Percentiles rank a stretch among this genome's conserved stretches.
Conservation (phyloP, 1,140 invertebrate species). For the Adelges cooleyi region DNA sequence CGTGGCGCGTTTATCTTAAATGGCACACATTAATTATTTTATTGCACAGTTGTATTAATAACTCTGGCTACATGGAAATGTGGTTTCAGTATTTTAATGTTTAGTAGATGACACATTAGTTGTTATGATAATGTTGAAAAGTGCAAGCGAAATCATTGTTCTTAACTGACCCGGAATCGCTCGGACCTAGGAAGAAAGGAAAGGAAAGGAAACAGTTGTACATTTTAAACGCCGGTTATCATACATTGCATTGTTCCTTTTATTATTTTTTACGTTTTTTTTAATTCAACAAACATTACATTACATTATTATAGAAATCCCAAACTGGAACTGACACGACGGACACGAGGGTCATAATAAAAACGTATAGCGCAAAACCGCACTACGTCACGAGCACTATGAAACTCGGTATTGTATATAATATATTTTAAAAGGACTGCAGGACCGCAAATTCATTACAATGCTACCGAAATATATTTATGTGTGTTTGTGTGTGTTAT, state of each 20-base stretch:
- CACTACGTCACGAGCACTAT: slow-evolving; percentile 15
- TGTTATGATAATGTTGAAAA: too few relatives aligned
- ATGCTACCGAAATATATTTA: too few relatives aligned
- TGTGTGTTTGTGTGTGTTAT: slow-evolving; percentile 19
- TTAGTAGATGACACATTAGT: too few relatives aligned
- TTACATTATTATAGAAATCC: slow-evolving; percentile 22
- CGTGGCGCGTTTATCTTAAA: too few relatives aligned
- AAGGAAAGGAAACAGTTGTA: slow-evolving; percentile 14
- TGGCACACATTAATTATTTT: too few relatives aligned
- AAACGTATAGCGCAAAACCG: slow-evolving; percentile 4
- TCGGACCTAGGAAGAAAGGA: neutral
- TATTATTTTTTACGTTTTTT: too few relatives aligned
- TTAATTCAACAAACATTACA: slow-evolving; percentile 21
- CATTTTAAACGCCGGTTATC: slow-evolving; percentile 1
- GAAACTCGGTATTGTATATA: neutral
- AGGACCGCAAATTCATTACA: neutral
- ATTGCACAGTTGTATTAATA: too few relatives aligned
- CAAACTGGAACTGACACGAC: slow-evolving; percentile 25
- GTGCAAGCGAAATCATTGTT: slow-evolving; percentile 9
- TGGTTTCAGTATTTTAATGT: too few relatives aligned
- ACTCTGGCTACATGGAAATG: too few relatives aligned
- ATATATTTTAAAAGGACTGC: too few relatives aligned
- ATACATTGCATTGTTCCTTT: slow-evolving; percentile 1
- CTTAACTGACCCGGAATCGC: slow-evolving; percentile 3
- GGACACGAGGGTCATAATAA: slow-evolving; percentile 25